These are phyloP conservation scores for Urocynchramus pylzowi DNA, from an alignment of 2,113 vertebrate genomes.

Conservation along the genomic window DNA sequence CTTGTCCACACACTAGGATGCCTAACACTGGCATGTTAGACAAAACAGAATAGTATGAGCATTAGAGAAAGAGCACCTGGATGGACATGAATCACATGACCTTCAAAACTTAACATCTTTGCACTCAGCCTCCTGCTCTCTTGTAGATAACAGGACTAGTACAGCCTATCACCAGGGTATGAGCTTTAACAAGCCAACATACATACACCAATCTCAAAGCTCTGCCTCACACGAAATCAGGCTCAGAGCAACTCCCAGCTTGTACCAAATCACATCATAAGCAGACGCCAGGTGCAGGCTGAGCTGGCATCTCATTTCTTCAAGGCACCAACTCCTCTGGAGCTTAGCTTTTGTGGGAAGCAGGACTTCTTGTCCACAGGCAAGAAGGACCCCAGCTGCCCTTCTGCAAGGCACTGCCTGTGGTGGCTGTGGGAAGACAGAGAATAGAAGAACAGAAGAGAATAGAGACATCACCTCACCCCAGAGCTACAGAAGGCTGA, in stretches of 20 bases:
- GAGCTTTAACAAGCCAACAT: neutral
- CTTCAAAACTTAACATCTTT: neutral
- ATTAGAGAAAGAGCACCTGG: neutral
- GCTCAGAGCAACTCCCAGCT: neutral
- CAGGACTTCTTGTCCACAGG: neutral
- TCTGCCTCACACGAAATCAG: fast-evolving
- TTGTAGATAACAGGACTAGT: neutral
- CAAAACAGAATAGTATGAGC: neutral
- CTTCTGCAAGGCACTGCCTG: neutral
- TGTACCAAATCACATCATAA: neutral
- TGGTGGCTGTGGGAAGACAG: neutral
- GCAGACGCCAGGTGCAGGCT: fast-evolving
- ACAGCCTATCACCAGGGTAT: neutral
- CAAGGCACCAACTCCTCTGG: neutral
- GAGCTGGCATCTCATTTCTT: neutral
- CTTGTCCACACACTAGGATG: neutral
- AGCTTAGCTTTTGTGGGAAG: neutral
- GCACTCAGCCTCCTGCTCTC: neutral
- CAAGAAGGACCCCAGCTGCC: neutral
- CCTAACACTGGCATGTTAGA: neutral
- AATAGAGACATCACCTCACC: neutral
- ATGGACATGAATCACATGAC: neutral
- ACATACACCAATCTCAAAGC: neutral
- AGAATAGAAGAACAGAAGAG: neutral
- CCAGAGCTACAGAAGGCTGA: neutral